Base-by-base conservation (phyloP, 1,140 invertebrate genomes). In the Augochlora pura region DNA sequence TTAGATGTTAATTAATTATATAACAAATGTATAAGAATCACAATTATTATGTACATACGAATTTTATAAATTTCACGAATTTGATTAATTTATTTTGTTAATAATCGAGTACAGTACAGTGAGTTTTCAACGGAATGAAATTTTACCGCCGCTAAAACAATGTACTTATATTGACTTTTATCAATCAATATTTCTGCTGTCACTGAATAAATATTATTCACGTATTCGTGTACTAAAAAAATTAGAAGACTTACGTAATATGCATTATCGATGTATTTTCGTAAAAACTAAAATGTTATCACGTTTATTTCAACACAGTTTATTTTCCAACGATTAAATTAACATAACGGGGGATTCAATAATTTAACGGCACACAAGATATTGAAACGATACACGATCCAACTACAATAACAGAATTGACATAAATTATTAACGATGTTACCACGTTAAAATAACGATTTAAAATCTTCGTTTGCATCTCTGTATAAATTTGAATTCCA, bases 201-300 rank as follows among this genome's bases (percentile, higher is more conserved):
- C 9, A 21, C 23, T 38, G 6, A 14, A 64, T 1, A 12, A 52
- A 67, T 10, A 25, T 27, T 49, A 63, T 9, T 52, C 39, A 5
- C 8, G 1, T 16, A 52, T 52, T 32, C 14, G 63, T 25, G 18
- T 3, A n/a, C 25, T 21, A 70, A 46, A 38, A 18, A 62, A 23
- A 62, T 25, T 14, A 38, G n/a, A 32, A 10, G 46, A 57, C 23
- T 78, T 78, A 78, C 25, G 25, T 77, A 77, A 71, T 46, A 32
- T 16, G 6, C 42, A 72, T 76, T 4, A 46, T 16, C 18, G 59
- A 23, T 39, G 23, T 23, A 54, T 54, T 54, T 46, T 5, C 14
- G 25, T 21, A 7, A 2, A 9, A 32, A 21, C 18, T 25, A 46
- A n/a, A 68, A 16, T 38, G 32, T 8, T 32, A 49, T 60, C 6